These are phyloP conservation scores for Plectropomus leopardus DNA, from an alignment of 2,113 vertebrate species.

Conservation along the genomic window DNA sequence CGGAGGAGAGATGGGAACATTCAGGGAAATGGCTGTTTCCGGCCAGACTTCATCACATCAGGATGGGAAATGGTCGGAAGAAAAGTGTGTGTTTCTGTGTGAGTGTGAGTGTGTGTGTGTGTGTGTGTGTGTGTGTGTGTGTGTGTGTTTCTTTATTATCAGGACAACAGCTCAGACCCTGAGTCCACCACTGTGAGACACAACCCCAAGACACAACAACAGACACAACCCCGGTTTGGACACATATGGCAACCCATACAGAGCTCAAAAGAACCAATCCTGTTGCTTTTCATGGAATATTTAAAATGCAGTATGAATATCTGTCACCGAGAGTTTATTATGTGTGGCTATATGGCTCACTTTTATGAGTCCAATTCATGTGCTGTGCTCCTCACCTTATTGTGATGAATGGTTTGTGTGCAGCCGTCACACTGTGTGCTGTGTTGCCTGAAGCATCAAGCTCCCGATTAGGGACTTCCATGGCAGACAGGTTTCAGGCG, in stretches of 20 bases:
- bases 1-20: slow-evolving; percentile 75
- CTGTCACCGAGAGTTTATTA: slow-evolving; percentile 12
- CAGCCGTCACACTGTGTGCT: not conserved
- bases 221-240: slow-evolving; percentile 19
- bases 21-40: slow-evolving; percentile 82
- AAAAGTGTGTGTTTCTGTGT: slow-evolving; percentile 26
- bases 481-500: slow-evolving; percentile 11
- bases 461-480: not conserved
- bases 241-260: slow-evolving; percentile 9
- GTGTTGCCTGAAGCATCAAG: not conserved
- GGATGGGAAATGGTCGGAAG: slow-evolving; percentile 74
- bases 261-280: not conserved
- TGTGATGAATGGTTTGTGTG: not conserved
- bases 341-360: not conserved
- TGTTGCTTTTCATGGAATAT: slow-evolving; percentile 12
- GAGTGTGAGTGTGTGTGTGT: slow-evolving; percentile 30
- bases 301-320: slow-evolving; percentile 10
- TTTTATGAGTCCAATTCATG: slow-evolving; percentile 1
- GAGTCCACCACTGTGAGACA: slow-evolving; percentile 29
- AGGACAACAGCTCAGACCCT: slow-evolving; percentile 47
- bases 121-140: slow-evolving; percentile 29
- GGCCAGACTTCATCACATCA: slow-evolving; percentile 80
- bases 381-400: not conserved
- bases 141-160: slow-evolving; percentile 38
- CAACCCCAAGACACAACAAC: slow-evolving; percentile 25